Evolutionary conservation across 2,113 vertebrate species (phyloP).

Genomic region (Caracal caracal): DNA sequence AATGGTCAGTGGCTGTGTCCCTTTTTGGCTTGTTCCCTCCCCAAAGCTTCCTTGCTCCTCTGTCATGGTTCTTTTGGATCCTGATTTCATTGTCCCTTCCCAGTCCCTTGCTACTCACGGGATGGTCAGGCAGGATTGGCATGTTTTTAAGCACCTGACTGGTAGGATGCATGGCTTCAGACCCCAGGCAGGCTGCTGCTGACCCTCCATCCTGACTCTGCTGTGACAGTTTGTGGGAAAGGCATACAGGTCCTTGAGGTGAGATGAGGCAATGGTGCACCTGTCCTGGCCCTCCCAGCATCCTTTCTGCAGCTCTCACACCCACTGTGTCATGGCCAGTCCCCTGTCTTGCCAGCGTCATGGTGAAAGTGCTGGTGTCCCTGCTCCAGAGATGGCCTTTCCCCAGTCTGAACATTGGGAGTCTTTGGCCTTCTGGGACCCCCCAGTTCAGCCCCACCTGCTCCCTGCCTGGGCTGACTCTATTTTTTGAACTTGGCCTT

Average conservation of each 20-base stretch:
- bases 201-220: background rate
- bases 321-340: accelerated
- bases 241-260: background rate
- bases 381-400: background rate
- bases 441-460: background rate
- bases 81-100: background rate
- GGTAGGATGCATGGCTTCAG: background rate
- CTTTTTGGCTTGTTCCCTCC: background rate
- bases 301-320: background rate
- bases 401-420: accelerated
- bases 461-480: background rate
- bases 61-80: background rate
- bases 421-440: background rate
- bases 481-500: background rate
- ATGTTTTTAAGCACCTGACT: background rate
- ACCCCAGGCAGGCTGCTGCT: background rate
- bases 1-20: background rate
- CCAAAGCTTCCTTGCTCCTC: background rate
- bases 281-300: background rate
- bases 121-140: background rate
- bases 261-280: too few relatives aligned
- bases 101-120: background rate
- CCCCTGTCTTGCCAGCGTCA: background rate
- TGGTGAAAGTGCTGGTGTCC: background rate
- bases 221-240: background rate